Percentiles rank a stretch among this genome's conserved stretches.
Evolutionary conservation across 2,888 invertebrate species (phyloP).

Genomic region (Heliothis peltigera): DNA sequence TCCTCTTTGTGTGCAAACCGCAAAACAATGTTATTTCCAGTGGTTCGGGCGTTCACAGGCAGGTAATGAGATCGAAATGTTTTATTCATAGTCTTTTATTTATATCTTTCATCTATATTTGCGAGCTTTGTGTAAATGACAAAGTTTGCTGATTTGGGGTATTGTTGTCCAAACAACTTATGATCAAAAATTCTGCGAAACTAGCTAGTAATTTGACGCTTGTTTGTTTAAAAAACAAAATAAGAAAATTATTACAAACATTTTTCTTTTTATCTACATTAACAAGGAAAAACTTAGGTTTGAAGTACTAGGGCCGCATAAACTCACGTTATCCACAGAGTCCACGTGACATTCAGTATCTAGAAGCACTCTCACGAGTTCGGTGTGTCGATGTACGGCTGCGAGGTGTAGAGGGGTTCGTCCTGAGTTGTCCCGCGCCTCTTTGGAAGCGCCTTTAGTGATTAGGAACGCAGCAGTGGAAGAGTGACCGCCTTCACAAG

Average conservation of each 20-base stretch:
- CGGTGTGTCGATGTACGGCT: conserved; percentile 93
- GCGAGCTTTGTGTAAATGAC: conserved; percentile 41
- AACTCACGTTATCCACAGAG: conserved; percentile 81
- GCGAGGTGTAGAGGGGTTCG: conserved; percentile 94
- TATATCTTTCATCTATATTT: conserved; percentile 51
- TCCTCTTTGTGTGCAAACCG: conserved; percentile 14
- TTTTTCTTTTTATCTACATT: conserved; percentile 13
- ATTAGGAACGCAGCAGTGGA: conserved; percentile 91
- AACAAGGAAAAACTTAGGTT: conserved; percentile 36
- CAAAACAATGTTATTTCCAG: conserved; percentile 26
- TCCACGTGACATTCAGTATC: conserved; percentile 92
- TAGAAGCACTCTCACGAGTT: conserved; percentile 92
- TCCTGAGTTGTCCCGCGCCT: conserved; percentile 92
- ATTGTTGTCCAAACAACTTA: conserved; percentile 15
- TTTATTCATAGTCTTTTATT: conserved; percentile 60
- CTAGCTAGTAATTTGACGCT: too few relatives aligned
- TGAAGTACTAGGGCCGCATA: conserved; percentile 59
- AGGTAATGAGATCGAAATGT: conserved; percentile 57
- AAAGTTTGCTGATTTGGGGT: conserved; percentile 29
- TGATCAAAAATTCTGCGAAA: neutral
- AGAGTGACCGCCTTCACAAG: conserved; percentile 92
- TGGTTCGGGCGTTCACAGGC: conserved; percentile 14
- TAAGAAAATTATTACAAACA: too few relatives aligned
- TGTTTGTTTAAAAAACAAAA: too few relatives aligned
- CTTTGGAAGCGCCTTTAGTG: conserved; percentile 91